Evolutionary conservation across 2,113 vertebrate species (phyloP), one percentile per base, ranked within the genome.

Genomic region (Siniperca knerii): DNA sequence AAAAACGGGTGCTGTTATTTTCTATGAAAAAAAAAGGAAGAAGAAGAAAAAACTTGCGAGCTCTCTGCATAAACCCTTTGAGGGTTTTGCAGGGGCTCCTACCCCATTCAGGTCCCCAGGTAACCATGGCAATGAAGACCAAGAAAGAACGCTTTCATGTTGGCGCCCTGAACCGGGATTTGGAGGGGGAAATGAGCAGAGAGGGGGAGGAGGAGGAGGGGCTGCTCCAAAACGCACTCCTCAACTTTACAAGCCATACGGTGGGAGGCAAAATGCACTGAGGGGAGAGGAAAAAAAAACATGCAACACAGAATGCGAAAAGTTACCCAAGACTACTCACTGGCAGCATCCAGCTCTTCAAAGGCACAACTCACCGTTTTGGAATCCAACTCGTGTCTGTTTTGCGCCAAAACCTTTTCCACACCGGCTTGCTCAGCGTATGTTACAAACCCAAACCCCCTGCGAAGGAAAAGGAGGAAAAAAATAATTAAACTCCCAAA

Each of bases 361-460:
- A 57, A 79, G 12, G n/a, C 15, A 2, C 0, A 76, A 96, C 97
- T 97, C 96, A 99, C 98, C 95, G 98, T 99, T 96, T 99, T 99
- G 88, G 98, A 99, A 94, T 99, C 98, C 95, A 99, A 89, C 90
- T 98, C 98, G 82, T 99, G 98, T 93, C 97, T 96, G 94, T 97
- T 97, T 91, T 99, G 98, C 77, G 97, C 97, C 96, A 99, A 95
- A 91, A 99, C 98, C 95, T 98, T 98, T 92, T 99, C 98, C 95
- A 99, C 98, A 11, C 98, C 98, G 69, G 96, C 96, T 92, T 99
- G 98, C 90, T 99, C 98, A 94, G 97, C 95, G 95, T 98, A 99
- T 66, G 98, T 99, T 83, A 99, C 98, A 91, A 99, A 99, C 76
- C 98, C 98, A 90, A 99, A 99, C 57, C 98, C 98, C 96, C 98